Evolutionary conservation across 2,888 invertebrate genomes (phyloP).

Genomic region (Atethmia centrago): DNA sequence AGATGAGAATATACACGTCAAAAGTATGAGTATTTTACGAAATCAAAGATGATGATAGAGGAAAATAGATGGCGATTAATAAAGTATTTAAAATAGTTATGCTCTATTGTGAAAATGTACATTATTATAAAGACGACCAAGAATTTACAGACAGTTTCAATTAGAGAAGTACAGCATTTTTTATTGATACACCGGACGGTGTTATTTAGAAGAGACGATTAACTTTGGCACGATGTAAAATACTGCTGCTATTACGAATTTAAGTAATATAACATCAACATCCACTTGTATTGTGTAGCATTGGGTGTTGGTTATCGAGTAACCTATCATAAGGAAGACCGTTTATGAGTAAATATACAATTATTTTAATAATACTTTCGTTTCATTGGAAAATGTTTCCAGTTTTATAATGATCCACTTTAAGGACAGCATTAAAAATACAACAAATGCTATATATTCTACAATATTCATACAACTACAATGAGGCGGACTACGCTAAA

Average conservation of each 20-base stretch:
- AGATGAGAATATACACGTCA: slow-evolving; percentile 52
- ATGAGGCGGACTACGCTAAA: not conserved
- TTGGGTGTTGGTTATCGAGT: slow-evolving; percentile 88
- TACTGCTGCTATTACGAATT: slow-evolving; percentile 66
- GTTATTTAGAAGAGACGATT: slow-evolving; percentile 29
- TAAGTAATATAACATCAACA: slow-evolving; percentile 78
- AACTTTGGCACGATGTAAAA: slow-evolving; percentile 40
- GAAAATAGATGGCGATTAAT: slow-evolving; percentile 22
- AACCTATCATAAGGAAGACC: slow-evolving; percentile 86
- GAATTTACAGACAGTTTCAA: slow-evolving; percentile 31
- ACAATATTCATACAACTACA: not conserved
- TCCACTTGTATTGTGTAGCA: slow-evolving; percentile 82
- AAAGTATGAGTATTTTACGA: slow-evolving; percentile 42
- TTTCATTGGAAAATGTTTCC: slow-evolving; percentile 37
- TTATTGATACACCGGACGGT: not conserved
- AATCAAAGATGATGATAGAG: slow-evolving; percentile 39
- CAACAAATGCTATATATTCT: not conserved
- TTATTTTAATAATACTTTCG: slow-evolving; percentile 75
- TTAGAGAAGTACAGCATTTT: slow-evolving; percentile 50
- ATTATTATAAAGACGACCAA: slow-evolving; percentile 22
- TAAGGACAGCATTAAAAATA: not conserved
- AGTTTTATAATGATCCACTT: not conserved
- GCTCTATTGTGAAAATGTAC: slow-evolving; percentile 14
- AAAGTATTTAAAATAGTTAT: slow-evolving; percentile 28
- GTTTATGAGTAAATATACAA: slow-evolving; percentile 86